These are phyloP conservation scores for Lottia gigantea DNA, from an alignment of 2,888 invertebrate species.

Conservation along the genomic window DNA sequence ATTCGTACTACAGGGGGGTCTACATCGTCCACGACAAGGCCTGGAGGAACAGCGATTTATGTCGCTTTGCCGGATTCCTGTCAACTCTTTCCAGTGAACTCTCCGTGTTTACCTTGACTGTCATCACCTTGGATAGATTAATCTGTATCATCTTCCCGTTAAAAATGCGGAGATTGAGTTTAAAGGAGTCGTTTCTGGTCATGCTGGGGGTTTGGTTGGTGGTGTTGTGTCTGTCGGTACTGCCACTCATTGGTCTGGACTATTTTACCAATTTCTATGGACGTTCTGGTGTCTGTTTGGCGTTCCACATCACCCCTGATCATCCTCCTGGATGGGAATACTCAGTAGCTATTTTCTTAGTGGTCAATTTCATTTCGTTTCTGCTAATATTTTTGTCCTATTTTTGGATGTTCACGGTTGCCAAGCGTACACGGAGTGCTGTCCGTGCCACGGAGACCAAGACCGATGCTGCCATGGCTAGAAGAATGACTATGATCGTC, in stretches of 20 bases:
- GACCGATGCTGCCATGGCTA: conserved; percentile 70
- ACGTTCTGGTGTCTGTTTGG: conserved; percentile 71
- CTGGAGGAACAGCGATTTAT: conserved; percentile 61
- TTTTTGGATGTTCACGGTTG: conserved; percentile 71
- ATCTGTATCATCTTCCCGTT: conserved; percentile 68
- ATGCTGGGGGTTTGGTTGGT: conserved; percentile 60
- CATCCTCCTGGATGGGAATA: conserved; percentile 72
- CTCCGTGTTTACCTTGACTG: conserved; percentile 68
- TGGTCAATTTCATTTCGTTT: conserved; percentile 70
- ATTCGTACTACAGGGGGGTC: conserved; percentile 68
- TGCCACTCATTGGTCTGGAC: conserved; percentile 53
- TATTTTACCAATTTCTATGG: conserved; percentile 72
- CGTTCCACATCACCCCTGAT: conserved; percentile 71
- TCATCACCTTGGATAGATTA: conserved; percentile 68
- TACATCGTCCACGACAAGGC: conserved; percentile 63
- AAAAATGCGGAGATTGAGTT: conserved; percentile 52
- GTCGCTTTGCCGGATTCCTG: conserved; percentile 63
- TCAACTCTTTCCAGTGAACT: conserved; percentile 68
- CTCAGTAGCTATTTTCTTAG: conserved; percentile 72
- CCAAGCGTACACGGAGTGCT: conserved; percentile 68
- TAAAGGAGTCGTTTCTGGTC: conserved; percentile 54
- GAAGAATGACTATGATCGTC: conserved; percentile 71
- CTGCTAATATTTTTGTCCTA: conserved; percentile 70
- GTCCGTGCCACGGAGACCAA: conserved; percentile 64
- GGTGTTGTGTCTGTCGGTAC: conserved; percentile 50